phyloP scores from a whole-genome alignment of 2,113 vertebrate species.

The Prunella fulvescens region DNA sequence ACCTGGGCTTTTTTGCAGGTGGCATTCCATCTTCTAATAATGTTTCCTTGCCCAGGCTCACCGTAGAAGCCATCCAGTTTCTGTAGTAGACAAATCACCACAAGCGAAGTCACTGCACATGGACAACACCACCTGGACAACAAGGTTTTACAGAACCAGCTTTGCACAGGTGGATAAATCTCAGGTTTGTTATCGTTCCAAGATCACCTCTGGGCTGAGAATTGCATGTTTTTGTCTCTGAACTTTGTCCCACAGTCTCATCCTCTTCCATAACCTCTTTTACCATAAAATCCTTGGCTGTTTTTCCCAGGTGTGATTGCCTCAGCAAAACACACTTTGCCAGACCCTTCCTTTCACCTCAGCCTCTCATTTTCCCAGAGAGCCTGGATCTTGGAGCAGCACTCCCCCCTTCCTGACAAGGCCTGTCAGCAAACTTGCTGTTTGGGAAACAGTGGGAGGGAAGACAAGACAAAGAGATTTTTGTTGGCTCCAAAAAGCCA shows the following conservation, averaged over 20 bases:
- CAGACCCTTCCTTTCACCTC: background rate
- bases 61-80: slow-evolving; percentile 90
- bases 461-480: background rate
- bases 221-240: background rate
- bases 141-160: background rate
- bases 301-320: background rate
- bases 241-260: background rate
- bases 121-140: background rate
- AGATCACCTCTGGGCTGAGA: background rate
- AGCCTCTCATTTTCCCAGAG: rapidly evolving
- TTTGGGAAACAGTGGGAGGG: background rate
- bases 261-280: background rate
- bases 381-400: background rate
- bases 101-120: background rate
- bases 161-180: background rate
- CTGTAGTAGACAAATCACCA: slow-evolving; percentile 64
- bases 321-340: background rate
- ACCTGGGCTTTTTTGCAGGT: slow-evolving; percentile 92
- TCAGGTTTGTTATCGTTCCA: background rate
- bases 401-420: background rate
- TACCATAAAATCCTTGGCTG: background rate
- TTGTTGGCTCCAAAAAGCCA: background rate
- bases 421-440: background rate
- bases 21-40: slow-evolving; percentile 82
- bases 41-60: slow-evolving; percentile 79